Evolutionary conservation across 2,797 vertebrate genomes (phyloP).

Genomic region (Columba guinea): DNA sequence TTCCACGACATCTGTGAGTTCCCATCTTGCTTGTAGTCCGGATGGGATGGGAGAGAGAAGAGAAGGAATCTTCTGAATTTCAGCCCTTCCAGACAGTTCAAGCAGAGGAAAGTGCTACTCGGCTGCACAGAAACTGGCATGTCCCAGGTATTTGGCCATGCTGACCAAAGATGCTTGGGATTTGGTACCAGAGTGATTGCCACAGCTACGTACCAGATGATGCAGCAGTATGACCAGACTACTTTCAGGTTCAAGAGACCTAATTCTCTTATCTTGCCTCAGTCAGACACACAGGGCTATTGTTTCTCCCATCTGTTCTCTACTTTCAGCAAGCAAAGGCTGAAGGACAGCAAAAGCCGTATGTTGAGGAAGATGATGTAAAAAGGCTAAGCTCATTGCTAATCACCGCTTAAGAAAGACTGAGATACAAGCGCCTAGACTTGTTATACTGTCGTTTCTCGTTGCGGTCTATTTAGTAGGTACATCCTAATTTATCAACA

Average conservation of each 20-base stretch:
- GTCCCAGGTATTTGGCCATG: background rate
- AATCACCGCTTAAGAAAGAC: background rate
- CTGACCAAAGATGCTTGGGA: background rate
- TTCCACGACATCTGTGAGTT: background rate
- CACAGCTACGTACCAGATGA: background rate
- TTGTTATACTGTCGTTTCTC: background rate
- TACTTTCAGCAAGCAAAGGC: background rate
- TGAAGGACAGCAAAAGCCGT: background rate
- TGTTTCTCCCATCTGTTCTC: background rate
- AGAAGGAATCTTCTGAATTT: background rate
- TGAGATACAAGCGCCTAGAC: background rate
- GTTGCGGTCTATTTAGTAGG: conserved; percentile 1
- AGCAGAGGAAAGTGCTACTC: background rate
- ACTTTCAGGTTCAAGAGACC: background rate
- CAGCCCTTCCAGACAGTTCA: background rate
- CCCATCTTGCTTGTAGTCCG: background rate
- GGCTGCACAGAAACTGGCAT: background rate
- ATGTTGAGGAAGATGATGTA: background rate
- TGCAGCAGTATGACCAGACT: background rate
- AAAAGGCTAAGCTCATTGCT: background rate
- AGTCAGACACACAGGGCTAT: background rate
- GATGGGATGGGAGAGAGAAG: background rate
- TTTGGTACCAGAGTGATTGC: background rate
- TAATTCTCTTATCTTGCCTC: background rate
- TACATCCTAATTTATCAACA: conserved; percentile 22